phyloP scores from a whole-genome alignment of 2,797 vertebrate species.

The Neosilurus mollespiculum region DNA sequence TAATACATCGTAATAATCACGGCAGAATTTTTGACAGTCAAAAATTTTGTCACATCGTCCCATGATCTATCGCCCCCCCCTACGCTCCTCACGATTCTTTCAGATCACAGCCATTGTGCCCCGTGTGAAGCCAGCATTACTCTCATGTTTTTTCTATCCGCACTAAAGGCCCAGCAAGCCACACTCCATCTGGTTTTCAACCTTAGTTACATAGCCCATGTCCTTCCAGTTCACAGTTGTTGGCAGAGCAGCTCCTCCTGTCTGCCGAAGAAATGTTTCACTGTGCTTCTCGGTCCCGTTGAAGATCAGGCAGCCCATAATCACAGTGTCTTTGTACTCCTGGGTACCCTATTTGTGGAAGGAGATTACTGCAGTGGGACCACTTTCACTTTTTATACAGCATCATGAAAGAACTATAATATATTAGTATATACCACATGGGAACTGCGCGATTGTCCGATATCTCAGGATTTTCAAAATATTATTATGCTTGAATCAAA shows the following conservation, averaged over 20 bases:
- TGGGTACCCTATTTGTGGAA: conserved; percentile 64
- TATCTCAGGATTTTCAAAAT: too few species aligned
- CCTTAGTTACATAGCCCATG: conserved; percentile 73
- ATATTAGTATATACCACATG: background rate
- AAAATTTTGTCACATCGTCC: too few species aligned
- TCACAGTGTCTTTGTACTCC: conserved; percentile 63
- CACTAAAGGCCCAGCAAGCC: conserved; percentile 48
- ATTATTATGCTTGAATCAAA: too few species aligned
- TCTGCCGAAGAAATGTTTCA: conserved; percentile 59
- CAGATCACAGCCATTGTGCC: too few species aligned
- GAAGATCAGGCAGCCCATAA: conserved; percentile 65
- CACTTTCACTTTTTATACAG: background rate
- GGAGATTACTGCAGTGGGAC: background rate
- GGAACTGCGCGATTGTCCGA: too few species aligned
- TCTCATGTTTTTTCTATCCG: background rate
- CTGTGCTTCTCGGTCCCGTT: conserved; percentile 61
- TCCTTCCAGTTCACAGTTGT: conserved; percentile 71
- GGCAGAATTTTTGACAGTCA: too few species aligned
- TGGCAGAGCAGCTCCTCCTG: conserved; percentile 55
- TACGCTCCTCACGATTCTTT: too few species aligned
- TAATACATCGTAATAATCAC: too few species aligned
- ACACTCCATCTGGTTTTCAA: conserved; percentile 74
- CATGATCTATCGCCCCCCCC: too few species aligned
- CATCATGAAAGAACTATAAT: background rate
- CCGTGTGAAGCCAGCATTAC: too few species aligned